phyloP scores from a whole-genome alignment of 2,888 invertebrate genomes.

The Nephrotoma appendiculata region DNA sequence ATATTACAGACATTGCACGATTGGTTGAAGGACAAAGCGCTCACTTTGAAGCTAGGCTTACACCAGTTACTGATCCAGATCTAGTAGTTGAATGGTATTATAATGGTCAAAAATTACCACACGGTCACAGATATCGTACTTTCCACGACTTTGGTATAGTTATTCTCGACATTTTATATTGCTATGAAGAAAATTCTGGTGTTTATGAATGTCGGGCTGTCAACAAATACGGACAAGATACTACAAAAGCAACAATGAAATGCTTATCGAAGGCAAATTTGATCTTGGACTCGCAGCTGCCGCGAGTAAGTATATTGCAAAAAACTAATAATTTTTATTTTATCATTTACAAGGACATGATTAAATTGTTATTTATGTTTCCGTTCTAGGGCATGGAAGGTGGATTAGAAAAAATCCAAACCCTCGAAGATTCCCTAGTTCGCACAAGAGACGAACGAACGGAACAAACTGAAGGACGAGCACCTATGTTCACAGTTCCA shows the following conservation, averaged over 20 bases:
- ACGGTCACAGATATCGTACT: conserved; percentile 91
- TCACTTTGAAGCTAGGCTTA: conserved; percentile 82
- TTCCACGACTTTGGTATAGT: conserved; percentile 97
- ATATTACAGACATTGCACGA: conserved; percentile 69
- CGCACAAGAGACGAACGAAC: conserved; percentile 56
- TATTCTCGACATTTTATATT: conserved; percentile 86
- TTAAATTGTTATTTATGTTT: background rate
- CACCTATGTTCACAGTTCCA: conserved; percentile 82
- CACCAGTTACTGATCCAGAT: conserved; percentile 89
- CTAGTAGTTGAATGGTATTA: conserved; percentile 91
- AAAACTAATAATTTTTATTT: conserved; percentile 4
- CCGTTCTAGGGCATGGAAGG: conserved; percentile 73
- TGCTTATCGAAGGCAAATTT: conserved; percentile 81
- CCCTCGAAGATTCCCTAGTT: conserved; percentile 77
- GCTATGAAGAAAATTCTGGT: conserved; percentile 92
- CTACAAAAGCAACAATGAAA: conserved; percentile 69
- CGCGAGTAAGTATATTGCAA: conserved; percentile 46
- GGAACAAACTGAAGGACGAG: conserved; percentile 65
- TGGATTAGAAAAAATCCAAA: conserved; percentile 84
- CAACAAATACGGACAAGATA: conserved; percentile 80
- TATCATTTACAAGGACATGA: background rate
- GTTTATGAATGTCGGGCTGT: conserved; percentile 86
- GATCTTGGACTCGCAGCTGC: conserved; percentile 83
- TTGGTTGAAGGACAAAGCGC: conserved; percentile 91
- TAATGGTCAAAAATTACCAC: conserved; percentile 80